phyloP scores from a whole-genome alignment of 2,888 invertebrate genomes.

The Odontomyia ornata region DNA sequence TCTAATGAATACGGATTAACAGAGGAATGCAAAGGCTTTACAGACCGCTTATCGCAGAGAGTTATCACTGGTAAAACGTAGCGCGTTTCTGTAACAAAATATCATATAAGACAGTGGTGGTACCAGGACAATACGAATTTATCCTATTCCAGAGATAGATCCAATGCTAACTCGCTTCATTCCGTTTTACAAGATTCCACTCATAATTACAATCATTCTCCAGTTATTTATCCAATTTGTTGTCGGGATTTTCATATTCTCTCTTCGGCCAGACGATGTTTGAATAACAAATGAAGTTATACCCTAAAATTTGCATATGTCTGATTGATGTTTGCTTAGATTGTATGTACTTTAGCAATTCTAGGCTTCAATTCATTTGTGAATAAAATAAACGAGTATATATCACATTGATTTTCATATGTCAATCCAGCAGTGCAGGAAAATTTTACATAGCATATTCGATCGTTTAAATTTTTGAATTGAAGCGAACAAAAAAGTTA shows the following conservation, averaged over 20 bases:
- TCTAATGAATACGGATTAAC: neutral
- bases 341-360: conserved; percentile 4
- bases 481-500: no score
- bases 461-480: no score
- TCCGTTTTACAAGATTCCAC: neutral
- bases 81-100: neutral
- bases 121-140: no score
- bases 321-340: conserved; percentile 46
- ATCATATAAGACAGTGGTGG: no score
- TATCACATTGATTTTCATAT: no score
- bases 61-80: neutral
- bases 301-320: conserved; percentile 47
- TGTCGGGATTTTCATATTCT: conserved; percentile 44
- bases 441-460: no score
- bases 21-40: neutral
- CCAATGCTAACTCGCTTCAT: no score
- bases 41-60: neutral
- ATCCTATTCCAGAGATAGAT: no score
- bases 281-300: conserved; percentile 49
- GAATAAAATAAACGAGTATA: no score
- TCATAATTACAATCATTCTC: conserved; percentile 41
- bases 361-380: neutral
- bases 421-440: no score
- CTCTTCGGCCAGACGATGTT: conserved; percentile 42
- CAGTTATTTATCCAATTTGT: conserved; percentile 47